Evolutionary conservation across 2,113 vertebrate genomes (phyloP), one percentile per base, ranked within the genome.

Genomic region (Pao palembangensis): DNA sequence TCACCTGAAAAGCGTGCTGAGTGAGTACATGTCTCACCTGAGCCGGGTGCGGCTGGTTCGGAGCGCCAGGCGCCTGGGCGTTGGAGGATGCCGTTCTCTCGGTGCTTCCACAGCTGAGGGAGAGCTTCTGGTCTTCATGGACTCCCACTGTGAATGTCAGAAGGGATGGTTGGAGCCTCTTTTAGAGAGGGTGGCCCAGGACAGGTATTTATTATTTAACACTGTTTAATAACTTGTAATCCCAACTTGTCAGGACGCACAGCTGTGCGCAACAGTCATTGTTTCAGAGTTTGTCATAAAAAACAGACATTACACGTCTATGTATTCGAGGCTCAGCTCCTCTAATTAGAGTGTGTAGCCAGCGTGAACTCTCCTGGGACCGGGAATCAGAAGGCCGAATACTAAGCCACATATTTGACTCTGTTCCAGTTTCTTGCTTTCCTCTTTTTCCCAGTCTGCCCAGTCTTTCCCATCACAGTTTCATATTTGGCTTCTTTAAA

Each of bases 91-190:
- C 31, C 92, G 92, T 19, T 88, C 91, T 84, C 78, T 96, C 11
- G 95, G 94, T 38, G 93, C 95, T 12, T 86, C 92, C 58, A 81
- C 91, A 53, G 94, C 94, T 20, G 71, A 85, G 0, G 94, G 93
- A 1, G 93, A 94, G 0, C 91, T 95, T 54, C 81, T 97, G 7
- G 65, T 97, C 79, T 96, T 97, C 85, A 93, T 96, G 92, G 93
- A 95, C 57, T 91, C 94, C 1, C 94, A 93, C 85, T 95, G 93
- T 18, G 93, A 95, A 70, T 95, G 94, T 51, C 92, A 93, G 69
- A 89, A 73, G 0, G 93, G 93, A 50, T 97, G 95, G 95, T 84
- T 97, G 77, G 93, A 96, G 17, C 94, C 95, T 1, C 90, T 97
- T 44, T 84, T 97, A 66, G 88, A 91, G 81, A 92, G 93, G 80